Percentiles rank a stretch among this genome's conserved stretches.
phyloP scores from a whole-genome alignment of 2,797 vertebrate species.

The Trachops cirrhosus region DNA sequence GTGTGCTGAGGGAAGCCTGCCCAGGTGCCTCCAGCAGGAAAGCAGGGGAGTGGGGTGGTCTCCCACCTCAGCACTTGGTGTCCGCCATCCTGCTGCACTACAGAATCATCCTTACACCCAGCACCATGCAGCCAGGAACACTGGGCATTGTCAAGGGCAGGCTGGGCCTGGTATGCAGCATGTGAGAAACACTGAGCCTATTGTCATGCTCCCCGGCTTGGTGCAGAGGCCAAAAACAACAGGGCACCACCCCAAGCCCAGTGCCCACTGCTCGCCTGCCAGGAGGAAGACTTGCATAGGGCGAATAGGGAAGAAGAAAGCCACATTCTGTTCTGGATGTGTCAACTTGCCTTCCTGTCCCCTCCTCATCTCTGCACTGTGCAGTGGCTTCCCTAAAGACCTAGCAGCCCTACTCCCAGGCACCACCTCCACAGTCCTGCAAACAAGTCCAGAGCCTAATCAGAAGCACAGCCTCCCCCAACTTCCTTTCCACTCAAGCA shows the following conservation, averaged over 20 bases:
- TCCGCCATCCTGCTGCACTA: too few species aligned
- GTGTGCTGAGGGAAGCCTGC: neutral
- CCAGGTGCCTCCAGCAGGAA: neutral
- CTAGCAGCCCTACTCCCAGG: neutral
- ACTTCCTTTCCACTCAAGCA: neutral
- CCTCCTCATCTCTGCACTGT: neutral
- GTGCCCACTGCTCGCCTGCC: neutral
- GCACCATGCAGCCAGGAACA: accelerated
- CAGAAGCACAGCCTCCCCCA: neutral
- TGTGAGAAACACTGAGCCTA: neutral
- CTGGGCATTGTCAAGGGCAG: neutral
- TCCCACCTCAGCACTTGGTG: neutral
- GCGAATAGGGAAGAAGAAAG: neutral
- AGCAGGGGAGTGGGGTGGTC: neutral
- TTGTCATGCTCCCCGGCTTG: neutral
- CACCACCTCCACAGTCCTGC: neutral
- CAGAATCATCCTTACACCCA: neutral
- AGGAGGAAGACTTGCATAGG: neutral
- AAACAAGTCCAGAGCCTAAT: neutral
- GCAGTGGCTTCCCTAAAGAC: neutral
- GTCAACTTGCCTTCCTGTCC: neutral
- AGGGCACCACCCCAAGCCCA: neutral
- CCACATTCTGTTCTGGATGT: neutral
- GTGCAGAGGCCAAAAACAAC: conserved; percentile 70
- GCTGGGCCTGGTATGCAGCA: accelerated